These are phyloP conservation scores for Antrozous pallidus DNA, from an alignment of 2,797 vertebrate genomes.

Conservation along the genomic window DNA sequence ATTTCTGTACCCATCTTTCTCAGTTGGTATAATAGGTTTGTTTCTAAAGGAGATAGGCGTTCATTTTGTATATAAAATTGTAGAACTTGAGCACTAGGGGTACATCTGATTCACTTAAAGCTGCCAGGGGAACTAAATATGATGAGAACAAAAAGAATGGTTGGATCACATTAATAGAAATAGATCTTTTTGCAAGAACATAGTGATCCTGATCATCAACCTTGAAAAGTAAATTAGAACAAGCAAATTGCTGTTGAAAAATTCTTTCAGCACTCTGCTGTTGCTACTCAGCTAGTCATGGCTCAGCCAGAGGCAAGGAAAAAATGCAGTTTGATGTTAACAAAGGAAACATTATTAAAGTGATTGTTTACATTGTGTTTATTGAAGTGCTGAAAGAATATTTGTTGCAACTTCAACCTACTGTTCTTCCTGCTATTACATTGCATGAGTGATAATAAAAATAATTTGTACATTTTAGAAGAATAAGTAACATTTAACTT, in stretches of 20 bases:
- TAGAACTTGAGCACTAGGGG: constrained; percentile 69
- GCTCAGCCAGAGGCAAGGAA: constrained; percentile 78
- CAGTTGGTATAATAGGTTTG: constrained; percentile 66
- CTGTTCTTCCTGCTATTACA: constrained; percentile 25
- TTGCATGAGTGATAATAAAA: constrained; percentile 48
- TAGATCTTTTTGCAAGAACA: constrained; percentile 81
- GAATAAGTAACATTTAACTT: constrained; percentile 42
- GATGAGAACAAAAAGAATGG: constrained; percentile 80
- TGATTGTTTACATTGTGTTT: constrained; percentile 82
- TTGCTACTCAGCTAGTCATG: constrained; percentile 79
- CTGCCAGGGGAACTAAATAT: constrained; percentile 80
- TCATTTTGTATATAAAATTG: constrained; percentile 69
- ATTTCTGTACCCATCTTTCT: constrained; percentile 73
- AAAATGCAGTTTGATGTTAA: constrained; percentile 77
- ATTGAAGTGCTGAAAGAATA: constrained; percentile 79
- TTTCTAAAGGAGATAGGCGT: constrained; percentile 66
- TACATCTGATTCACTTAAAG: constrained; percentile 81
- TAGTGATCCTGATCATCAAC: constrained; percentile 79
- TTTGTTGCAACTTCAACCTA: constrained; percentile 76
- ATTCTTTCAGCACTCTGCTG: constrained; percentile 85
- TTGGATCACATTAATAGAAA: constrained; percentile 82
- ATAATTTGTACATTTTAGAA: constrained; percentile 41
- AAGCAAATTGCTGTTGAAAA: constrained; percentile 86
- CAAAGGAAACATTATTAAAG: constrained; percentile 84
- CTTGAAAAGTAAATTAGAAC: constrained; percentile 87